A percentile compares a stretch with the other conserved stretches of the same genome.
Conservation (phyloP, 1,140 invertebrate species). For the Hylaeus anthracinus region DNA sequence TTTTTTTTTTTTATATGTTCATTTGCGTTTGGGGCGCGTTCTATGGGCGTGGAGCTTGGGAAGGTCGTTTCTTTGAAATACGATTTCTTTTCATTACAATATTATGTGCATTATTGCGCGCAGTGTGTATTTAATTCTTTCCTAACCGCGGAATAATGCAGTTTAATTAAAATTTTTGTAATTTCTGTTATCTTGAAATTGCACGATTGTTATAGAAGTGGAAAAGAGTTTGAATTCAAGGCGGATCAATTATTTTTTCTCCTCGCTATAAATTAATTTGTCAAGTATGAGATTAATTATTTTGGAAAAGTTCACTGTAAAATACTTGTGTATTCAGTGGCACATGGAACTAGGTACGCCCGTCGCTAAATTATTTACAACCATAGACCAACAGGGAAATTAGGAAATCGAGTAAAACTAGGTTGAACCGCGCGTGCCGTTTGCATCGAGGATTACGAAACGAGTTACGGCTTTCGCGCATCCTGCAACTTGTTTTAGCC, state of each 20-base stretch:
- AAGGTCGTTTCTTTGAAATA: no score
- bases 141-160: no score
- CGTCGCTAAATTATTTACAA: not conserved
- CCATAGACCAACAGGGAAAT: not conserved
- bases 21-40: not conserved
- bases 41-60: not conserved
- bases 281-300: not conserved
- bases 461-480: conserved; percentile 24
- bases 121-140: no score
- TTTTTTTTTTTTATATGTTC: no score
- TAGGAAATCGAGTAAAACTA: conserved; percentile 24
- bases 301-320: not conserved
- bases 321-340: no score
- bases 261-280: no score
- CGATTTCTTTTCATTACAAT: no score
- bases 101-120: no score
- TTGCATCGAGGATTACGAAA: conserved; percentile 18
- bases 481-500: conserved; percentile 9
- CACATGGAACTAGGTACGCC: no score
- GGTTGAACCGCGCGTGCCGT: conserved; percentile 9
- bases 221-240: not conserved
- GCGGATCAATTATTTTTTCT: not conserved
- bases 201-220: not conserved
- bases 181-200: no score
- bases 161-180: no score